phyloP scores from a whole-genome alignment of 2,888 invertebrate species.

The Cantharis nigra region DNA sequence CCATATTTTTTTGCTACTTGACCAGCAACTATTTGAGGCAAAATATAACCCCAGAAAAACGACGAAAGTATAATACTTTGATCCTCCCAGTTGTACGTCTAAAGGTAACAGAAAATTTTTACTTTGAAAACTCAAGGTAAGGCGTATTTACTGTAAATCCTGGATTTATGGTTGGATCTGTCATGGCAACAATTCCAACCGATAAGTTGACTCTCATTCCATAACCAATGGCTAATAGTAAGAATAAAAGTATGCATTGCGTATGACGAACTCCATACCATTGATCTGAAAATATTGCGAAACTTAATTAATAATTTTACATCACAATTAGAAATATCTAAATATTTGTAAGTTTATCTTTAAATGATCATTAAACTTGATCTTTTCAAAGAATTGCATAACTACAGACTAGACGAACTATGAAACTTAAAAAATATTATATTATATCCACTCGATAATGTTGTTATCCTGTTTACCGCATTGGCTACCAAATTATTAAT shows the following conservation, averaged over 20 bases:
- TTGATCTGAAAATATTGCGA: slow-evolving; percentile 51
- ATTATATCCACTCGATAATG: no score
- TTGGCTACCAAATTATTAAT: neutral
- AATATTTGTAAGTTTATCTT: neutral
- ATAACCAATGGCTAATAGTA: slow-evolving; percentile 64
- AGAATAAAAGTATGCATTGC: slow-evolving; percentile 64
- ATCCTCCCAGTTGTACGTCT: slow-evolving; percentile 60
- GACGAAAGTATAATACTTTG: slow-evolving; percentile 65
- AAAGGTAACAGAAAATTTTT: slow-evolving; percentile 1
- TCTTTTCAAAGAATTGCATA: neutral
- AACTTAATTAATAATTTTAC: neutral
- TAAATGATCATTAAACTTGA: neutral
- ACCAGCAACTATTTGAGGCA: slow-evolving; percentile 71
- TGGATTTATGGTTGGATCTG: slow-evolving; percentile 55
- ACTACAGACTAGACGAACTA: neutral
- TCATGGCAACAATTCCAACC: slow-evolving; percentile 76
- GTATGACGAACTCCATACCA: slow-evolving; percentile 65
- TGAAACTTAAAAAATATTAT: neutral
- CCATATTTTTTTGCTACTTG: slow-evolving; percentile 72
- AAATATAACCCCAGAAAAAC: slow-evolving; percentile 77
- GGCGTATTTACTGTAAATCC: slow-evolving; percentile 55
- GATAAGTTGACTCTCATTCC: slow-evolving; percentile 69
- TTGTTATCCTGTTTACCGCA: neutral
- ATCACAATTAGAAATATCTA: neutral
- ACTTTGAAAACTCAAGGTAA: neutral